Base-by-base conservation (phyloP, 2,797 vertebrate species). In the Peromyscus attwateri region DNA sequence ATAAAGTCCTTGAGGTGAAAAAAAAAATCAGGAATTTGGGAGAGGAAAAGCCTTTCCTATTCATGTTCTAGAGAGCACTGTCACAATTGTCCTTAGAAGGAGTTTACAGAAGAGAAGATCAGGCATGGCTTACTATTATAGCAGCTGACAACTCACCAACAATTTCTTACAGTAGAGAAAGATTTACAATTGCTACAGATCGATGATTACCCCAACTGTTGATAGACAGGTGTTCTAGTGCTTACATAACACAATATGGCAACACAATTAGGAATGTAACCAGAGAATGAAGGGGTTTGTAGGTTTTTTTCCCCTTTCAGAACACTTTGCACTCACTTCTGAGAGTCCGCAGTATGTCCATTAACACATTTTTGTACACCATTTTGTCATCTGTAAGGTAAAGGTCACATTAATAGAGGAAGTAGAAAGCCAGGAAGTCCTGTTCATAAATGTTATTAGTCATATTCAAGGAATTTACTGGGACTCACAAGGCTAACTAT, bases 341-440 rank as follows among this genome's bases (percentile, higher is more conserved):
- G 16, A 12, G 49, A 8, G 75, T 75, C 92, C 95, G 94, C 75
- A 96, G 5, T 25, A 5, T 81, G 57, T 97, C 84, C 70, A 96
- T 96, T 70, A 97, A n/a, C 21, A 89, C 91, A 21, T 95, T 95
- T 71, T 92, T 89, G 87, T 79, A 96, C 1, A 97, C 68, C 55
- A 64, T 93, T 27, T 60, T 68, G 49, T 92, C 52, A 52, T 85
- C 96, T 97, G 68, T 77, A 96, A 97, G 49, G 77, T 46, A 96
- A 95, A 17, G 25, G 17, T 40, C n/a, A 95, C 66, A 82, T 94
- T 81, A 91, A 57, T 88, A 19, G 60, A 92, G 57, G 46, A 95
- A 85, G 71, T 85, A 25, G 43, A 91, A 92, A 93, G 57, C n/a
- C 25, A 94, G 64, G 83, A 82, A 84, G 5, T 34, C 80, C n/a